Evolutionary conservation across 2,797 vertebrate genomes (phyloP).

Genomic region (Halcyon smyrnensis): DNA sequence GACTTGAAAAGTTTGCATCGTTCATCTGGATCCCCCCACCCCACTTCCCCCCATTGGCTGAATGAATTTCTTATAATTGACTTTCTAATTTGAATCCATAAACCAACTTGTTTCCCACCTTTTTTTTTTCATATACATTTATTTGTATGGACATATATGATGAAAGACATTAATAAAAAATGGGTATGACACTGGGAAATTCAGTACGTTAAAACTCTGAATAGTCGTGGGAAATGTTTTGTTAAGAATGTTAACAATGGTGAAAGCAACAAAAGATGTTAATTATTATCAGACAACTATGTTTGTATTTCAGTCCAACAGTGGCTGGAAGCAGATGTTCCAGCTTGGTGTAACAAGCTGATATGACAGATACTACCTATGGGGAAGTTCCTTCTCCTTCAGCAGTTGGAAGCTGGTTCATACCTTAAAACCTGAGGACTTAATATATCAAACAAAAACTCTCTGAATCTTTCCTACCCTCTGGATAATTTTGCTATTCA

Average conservation of each 20-base stretch:
- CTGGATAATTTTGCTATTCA: neutral
- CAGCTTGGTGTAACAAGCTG: neutral
- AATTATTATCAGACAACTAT: neutral
- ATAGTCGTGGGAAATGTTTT: neutral
- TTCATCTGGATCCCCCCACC: neutral
- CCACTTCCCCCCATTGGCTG: neutral
- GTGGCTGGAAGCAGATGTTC: neutral
- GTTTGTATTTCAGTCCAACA: neutral
- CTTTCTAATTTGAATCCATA: neutral
- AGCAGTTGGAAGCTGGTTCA: neutral
- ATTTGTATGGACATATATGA: neutral
- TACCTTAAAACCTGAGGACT: neutral
- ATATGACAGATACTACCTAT: neutral
- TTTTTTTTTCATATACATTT: neutral
- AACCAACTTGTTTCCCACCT: neutral
- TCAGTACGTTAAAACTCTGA: neutral
- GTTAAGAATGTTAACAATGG: neutral
- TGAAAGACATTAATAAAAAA: neutral
- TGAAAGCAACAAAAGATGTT: neutral
- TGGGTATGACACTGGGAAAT: neutral
- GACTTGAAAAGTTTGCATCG: neutral
- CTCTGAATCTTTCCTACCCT: neutral
- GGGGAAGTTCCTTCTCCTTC: neutral
- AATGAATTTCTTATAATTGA: neutral
- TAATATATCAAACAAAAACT: neutral